These are phyloP conservation scores for Catalaphyllia jardinei DNA, from an alignment of 64 coral and sea anemone species.

Conservation along the genomic window DNA sequence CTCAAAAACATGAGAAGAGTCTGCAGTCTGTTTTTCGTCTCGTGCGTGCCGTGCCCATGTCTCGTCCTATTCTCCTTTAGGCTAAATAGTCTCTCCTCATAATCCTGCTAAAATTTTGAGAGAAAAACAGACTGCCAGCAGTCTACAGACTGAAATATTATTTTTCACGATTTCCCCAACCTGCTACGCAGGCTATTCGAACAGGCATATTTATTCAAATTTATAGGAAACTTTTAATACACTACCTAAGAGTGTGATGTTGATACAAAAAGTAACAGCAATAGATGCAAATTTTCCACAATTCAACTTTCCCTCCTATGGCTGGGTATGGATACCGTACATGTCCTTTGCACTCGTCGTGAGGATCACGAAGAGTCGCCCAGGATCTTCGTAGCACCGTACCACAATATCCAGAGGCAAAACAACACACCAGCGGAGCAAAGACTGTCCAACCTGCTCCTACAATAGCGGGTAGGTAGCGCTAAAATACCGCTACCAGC, in stretches of 20 bases:
- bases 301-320: constrained; percentile 77
- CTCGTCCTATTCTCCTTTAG: too few relatives aligned
- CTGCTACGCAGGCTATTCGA: too few relatives aligned
- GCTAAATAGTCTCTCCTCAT: too few relatives aligned
- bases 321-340: constrained; percentile 86
- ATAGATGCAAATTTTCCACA: constrained; percentile 75
- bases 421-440: constrained; percentile 58
- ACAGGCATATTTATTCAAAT: too few relatives aligned
- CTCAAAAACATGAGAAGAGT: too few relatives aligned
- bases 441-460: constrained; percentile 67
- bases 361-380: constrained; percentile 60
- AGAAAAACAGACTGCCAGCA: too few relatives aligned
- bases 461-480: constrained; percentile 74
- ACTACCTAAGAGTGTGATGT: constrained; percentile 74
- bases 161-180: too few relatives aligned
- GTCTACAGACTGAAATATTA: too few relatives aligned
- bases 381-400: constrained; percentile 71
- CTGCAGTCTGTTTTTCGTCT: too few relatives aligned
- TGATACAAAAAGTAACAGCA: constrained; percentile 75
- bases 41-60: too few relatives aligned
- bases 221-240: too few relatives aligned
- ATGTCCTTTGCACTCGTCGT: constrained; percentile 62
- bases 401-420: constrained; percentile 84
- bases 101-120: too few relatives aligned
- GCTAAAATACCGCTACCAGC: constrained; percentile 88